Evolutionary conservation across 1,140 invertebrate species (phyloP).

Genomic region (Microplitis mediator): DNA sequence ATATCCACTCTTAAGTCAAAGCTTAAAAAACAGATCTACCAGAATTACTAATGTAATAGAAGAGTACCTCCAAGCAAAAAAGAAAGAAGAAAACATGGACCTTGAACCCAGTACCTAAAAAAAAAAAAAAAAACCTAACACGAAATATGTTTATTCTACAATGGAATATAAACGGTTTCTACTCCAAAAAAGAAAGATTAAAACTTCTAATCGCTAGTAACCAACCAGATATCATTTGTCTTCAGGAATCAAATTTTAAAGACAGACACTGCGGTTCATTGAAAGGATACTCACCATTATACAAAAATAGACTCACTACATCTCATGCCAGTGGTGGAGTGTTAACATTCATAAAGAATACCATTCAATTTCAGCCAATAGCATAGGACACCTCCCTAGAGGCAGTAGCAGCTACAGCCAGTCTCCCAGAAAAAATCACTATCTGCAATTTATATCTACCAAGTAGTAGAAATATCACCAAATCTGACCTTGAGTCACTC

Average conservation of each 20-base stretch:
- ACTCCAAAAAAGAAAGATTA: background rate
- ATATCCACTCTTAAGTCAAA: background rate
- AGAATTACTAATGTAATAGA: background rate
- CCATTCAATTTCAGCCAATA: conserved; percentile 31
- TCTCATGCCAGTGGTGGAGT: conserved; percentile 40
- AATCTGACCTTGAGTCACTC: conserved; percentile 33
- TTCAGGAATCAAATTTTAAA: conserved; percentile 44
- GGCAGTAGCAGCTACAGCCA: conserved; percentile 34
- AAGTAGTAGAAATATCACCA: conserved; percentile 32
- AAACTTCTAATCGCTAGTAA: conserved; percentile 9
- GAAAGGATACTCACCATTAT: conserved; percentile 33
- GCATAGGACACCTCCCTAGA: conserved; percentile 33
- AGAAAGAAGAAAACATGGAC: background rate
- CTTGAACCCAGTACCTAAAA: background rate
- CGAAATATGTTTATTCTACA: background rate
- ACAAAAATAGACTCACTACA: conserved; percentile 35
- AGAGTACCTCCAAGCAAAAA: background rate
- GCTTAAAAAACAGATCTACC: background rate
- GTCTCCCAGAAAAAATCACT: conserved; percentile 28
- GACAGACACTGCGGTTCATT: conserved; percentile 27
- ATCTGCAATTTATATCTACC: conserved; percentile 43
- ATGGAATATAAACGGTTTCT: conserved; percentile 2
- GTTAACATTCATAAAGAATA: conserved; percentile 36
- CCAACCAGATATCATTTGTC: conserved; percentile 32
- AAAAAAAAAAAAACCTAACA: background rate